Evolutionary conservation across 2,888 invertebrate species (phyloP), one percentile per base, ranked within the genome.

Genomic region (Diarsia mendica): DNA sequence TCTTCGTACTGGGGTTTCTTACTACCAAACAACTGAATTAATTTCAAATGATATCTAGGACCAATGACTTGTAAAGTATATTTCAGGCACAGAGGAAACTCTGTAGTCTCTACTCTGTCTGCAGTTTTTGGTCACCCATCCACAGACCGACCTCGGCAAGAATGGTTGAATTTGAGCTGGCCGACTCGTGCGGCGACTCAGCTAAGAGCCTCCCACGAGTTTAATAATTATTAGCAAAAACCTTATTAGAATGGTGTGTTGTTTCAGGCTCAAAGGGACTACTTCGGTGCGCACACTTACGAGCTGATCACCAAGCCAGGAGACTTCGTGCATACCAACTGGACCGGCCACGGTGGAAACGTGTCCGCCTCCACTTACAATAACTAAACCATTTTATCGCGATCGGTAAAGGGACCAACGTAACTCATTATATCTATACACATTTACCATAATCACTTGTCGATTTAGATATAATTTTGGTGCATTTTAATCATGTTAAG

Each of bases 261-360:
- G 66, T 28, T 28, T 28, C 94, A 98, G 98, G 99, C 99, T 0
- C 99, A 99, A 93, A 97, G 99, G 55, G 99, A 99, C 94, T 99
- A 99, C 93, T 99, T 99, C 91, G 99, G 99, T 2, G 99, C 99
- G 0, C 99, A 99, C 94, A 99, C 99, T 0, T 99, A 99, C 91
- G 99, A 99, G 95, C 94, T 99, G 72, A 94, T 99, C 72, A 97
- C 97, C 8, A 96, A 98, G 81, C 99, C 99, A 64, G 99, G 99
- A 6, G 97, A 97, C 87, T 99, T 98, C 92, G 97, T 99, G 5
- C 99, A 99, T 95, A 99, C 99, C 82, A 99, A 99, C 96, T 99
- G 99, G 99, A 99, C 99, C 15, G 99, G 99, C 20, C 98, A 98
- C 88, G 99, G 99, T 49, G 99, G 99, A 79, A 98, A 98, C 90